Conservation (phyloP, 2,888 invertebrate species). For the Margaritifera margaritifera region DNA sequence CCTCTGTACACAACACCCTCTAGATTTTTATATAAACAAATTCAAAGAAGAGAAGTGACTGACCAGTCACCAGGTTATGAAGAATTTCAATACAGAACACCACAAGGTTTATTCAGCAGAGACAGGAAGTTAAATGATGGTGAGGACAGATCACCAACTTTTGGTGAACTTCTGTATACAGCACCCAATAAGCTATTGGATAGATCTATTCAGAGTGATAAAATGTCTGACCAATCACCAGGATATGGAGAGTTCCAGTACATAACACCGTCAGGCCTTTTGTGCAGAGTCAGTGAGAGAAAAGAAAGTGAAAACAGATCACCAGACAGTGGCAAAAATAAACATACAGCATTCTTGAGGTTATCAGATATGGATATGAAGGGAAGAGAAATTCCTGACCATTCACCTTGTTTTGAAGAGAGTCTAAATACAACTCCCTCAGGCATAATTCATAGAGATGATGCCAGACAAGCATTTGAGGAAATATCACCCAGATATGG, state of each 20-base stretch:
- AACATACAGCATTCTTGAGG: constrained; percentile 5
- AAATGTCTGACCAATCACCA: too few species aligned
- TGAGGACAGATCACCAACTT: background rate
- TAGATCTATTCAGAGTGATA: background rate
- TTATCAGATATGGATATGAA: constrained; percentile 6
- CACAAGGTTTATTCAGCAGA: constrained; percentile 7
- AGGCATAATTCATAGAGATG: too few species aligned
- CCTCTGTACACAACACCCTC: constrained; percentile 5
- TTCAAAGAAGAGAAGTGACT: too few species aligned
- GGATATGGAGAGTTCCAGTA: constrained; percentile 1
- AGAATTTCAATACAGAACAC: constrained; percentile 7
- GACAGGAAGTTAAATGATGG: background rate
- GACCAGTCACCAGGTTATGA: background rate
- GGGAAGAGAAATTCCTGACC: background rate
- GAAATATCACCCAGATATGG: background rate
- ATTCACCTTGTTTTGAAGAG: background rate
- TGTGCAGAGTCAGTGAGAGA: background rate
- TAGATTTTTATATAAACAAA: background rate
- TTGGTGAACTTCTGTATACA: constrained; percentile 1
- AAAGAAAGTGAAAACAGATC: too few species aligned
- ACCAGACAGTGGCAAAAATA: background rate
- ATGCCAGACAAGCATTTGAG: too few species aligned
- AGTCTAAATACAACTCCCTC: constrained; percentile 7
- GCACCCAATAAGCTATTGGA: constrained; percentile 10
- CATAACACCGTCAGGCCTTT: constrained; percentile 10